A percentile compares a stretch with the other conserved stretches of the same genome.
Conservation (phyloP, 2,113 vertebrate species). For the Hypomesus transpacificus region DNA sequence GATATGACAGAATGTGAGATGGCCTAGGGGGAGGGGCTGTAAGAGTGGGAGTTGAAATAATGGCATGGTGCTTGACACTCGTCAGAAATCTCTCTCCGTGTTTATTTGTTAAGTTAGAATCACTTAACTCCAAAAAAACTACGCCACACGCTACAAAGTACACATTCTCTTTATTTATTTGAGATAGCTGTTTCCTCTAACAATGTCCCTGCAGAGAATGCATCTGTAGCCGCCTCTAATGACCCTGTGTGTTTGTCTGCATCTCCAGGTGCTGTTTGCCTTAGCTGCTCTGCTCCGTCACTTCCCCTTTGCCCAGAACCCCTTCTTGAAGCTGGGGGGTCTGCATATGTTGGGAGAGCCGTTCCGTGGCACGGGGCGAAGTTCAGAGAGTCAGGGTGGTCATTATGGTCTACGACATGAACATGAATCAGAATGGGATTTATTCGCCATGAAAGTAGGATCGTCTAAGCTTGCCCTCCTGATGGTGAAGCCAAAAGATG, state of each 20-base stretch:
- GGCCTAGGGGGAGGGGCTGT: no score
- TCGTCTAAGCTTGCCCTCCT: no score
- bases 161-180: background rate
- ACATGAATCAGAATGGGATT: no score
- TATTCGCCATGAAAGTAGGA: no score
- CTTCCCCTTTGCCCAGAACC: slow-evolving; percentile 87
- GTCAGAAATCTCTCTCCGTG: no score
- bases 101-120: no score
- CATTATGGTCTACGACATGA: slow-evolving; percentile 82
- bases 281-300: slow-evolving; percentile 83
- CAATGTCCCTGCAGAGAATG: background rate
- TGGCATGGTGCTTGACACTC: no score
- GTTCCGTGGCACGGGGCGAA: slow-evolving; percentile 74
- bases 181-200: background rate
- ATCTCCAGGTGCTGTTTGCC: slow-evolving; percentile 83
- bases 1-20: no score
- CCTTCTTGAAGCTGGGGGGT: slow-evolving; percentile 87
- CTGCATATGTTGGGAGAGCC: slow-evolving; percentile 82
- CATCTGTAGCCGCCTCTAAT: background rate
- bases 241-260: background rate
- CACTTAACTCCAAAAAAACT: no score
- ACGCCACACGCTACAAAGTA: no score
- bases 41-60: no score
- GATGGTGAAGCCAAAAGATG: no score
- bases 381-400: slow-evolving; percentile 59